A percentile compares a stretch with the other conserved stretches of the same genome.
These are phyloP conservation scores for Oophaga pumilio DNA, from an alignment of 2,113 vertebrate species.

Conservation along the genomic window DNA sequence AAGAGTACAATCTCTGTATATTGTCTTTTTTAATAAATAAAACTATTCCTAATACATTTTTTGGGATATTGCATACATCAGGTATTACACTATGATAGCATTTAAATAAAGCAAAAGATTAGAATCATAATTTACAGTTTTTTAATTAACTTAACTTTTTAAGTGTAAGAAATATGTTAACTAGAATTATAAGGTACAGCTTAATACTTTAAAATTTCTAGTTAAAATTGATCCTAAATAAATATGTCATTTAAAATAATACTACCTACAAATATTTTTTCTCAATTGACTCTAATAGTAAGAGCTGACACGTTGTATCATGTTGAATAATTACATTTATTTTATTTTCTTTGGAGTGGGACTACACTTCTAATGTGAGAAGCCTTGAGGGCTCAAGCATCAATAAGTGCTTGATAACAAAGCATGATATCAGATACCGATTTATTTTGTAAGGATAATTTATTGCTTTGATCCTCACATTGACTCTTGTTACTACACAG, in stretches of 20 bases:
- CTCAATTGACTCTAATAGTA: not conserved
- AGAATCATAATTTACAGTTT: not conserved
- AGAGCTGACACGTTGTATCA: not conserved
- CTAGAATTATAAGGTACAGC: too few relatives aligned
- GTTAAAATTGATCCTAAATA: not conserved
- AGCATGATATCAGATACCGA: not conserved
- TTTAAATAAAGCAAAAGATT: not conserved
- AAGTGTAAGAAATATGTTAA: too few relatives aligned
- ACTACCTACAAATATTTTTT: not conserved
- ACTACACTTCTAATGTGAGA: not conserved
- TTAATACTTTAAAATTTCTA: not conserved
- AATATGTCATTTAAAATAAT: not conserved
- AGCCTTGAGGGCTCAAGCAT: not conserved
- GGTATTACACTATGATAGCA: too few relatives aligned
- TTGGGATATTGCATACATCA: too few relatives aligned
- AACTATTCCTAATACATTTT: too few relatives aligned
- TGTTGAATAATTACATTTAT: not conserved
- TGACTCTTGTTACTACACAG: not conserved
- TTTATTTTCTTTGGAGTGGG: not conserved
- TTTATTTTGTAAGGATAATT: conserved; percentile 13
- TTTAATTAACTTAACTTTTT: not conserved
- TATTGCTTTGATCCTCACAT: conserved; percentile 11
- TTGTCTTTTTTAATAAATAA: not conserved
- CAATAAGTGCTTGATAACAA: not conserved
- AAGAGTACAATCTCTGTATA: not conserved